phyloP scores from a whole-genome alignment of 2,113 vertebrate genomes.

The Aramus guarauna region DNA sequence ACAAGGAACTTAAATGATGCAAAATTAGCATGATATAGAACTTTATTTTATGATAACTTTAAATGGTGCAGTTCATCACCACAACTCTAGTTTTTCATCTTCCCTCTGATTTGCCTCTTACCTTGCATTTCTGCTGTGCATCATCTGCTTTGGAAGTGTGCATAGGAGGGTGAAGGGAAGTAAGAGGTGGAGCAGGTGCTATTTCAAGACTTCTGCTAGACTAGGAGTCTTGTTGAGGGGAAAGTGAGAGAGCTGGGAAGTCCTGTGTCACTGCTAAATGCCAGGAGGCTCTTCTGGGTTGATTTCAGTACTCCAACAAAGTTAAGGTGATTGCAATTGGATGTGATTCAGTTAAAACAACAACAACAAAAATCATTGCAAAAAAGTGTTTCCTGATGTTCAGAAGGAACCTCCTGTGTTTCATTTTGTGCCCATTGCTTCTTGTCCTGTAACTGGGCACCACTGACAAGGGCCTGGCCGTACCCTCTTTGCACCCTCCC shows the following conservation, averaged over 20 bases:
- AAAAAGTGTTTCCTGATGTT: neutral
- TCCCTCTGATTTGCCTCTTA: neutral
- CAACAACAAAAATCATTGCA: too few species aligned
- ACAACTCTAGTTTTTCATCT: neutral
- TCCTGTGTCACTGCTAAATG: neutral
- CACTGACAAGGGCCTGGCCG: too few species aligned
- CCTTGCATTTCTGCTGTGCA: neutral
- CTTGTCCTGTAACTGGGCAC: too few species aligned
- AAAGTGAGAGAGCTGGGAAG: neutral
- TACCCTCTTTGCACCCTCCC: too few species aligned
- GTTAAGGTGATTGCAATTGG: neutral
- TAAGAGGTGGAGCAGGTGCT: neutral
- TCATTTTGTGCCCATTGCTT: too few species aligned
- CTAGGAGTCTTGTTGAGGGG: neutral
- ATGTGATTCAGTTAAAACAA: neutral
- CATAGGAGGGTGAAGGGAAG: neutral
- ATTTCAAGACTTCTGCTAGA: neutral
- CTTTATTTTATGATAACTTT: neutral
- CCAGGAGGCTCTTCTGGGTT: neutral
- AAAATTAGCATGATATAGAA: neutral
- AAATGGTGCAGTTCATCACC: neutral
- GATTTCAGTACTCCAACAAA: neutral
- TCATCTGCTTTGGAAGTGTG: neutral
- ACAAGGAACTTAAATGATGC: neutral
- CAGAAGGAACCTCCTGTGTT: neutral